Evolutionary conservation across 30 jellyfish, hydroid and myxozoan species (phyloP).

Genomic region (Hydractinia echinata): DNA sequence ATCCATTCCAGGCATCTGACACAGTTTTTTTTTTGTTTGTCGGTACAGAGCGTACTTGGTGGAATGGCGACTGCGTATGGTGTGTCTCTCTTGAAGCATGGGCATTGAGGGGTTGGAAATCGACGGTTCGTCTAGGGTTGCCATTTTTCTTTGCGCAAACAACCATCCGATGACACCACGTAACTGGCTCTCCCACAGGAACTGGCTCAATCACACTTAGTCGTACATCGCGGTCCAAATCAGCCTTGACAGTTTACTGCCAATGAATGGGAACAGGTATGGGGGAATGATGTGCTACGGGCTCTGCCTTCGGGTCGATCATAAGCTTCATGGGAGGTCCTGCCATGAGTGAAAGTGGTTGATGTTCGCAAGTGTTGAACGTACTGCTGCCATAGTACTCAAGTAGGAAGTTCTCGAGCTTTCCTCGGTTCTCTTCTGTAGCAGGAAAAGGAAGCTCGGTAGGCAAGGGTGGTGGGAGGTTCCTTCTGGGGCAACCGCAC

Average conservation of each 20-base stretch:
- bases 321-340: not conserved
- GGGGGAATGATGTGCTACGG: conserved; percentile 29
- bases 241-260: conserved; percentile 30
- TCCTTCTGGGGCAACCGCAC: conserved; percentile 1
- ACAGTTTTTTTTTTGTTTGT: not conserved
- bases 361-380: conserved; percentile 14
- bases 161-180: conserved; percentile 51
- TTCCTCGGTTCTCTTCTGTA: conserved; percentile 3
- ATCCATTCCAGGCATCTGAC: conserved; percentile 11
- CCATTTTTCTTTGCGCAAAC: conserved; percentile 42
- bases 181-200: conserved; percentile 17
- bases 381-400: conserved; percentile 9
- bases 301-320: conserved; percentile 16
- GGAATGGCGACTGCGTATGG: conserved; percentile 48
- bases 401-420: not conserved
- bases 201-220: conserved; percentile 37
- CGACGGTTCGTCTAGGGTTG: conserved; percentile 36
- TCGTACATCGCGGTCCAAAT: conserved; percentile 38
- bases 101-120: conserved; percentile 23
- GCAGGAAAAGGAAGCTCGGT: conserved; percentile 19
- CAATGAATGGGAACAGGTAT: conserved; percentile 26
- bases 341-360: conserved; percentile 7
- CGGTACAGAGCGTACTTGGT: conserved; percentile 22
- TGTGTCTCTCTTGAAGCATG: conserved; percentile 35
- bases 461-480: not conserved